Percentiles rank a stretch among this genome's conserved stretches.
Conservation (phyloP, 2,888 invertebrate genomes). For the Sinodicranocentrus sp. region DNA sequence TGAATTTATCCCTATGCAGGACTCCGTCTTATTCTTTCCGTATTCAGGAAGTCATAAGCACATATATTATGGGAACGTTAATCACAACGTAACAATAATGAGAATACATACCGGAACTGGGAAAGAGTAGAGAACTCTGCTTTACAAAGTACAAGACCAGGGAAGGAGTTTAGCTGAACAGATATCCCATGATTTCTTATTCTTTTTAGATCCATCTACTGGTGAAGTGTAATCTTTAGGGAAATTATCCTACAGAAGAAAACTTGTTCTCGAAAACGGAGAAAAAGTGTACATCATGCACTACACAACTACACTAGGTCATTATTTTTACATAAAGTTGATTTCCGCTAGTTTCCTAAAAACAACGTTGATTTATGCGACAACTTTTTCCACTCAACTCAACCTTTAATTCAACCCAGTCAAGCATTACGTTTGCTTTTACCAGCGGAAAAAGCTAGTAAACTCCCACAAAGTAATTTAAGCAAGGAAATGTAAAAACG, state of each 20-base stretch:
- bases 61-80: constrained; percentile 24
- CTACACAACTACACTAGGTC: constrained; percentile 25
- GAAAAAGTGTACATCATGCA: constrained; percentile 8
- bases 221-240: constrained; percentile 47
- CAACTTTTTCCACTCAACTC: constrained; percentile 50
- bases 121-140: neutral
- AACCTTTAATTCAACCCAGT: constrained; percentile 13
- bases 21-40: constrained; percentile 13
- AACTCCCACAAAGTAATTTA: too few species aligned
- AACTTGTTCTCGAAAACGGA: neutral
- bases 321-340: constrained; percentile 62
- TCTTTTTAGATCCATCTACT: neutral
- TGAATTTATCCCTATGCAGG: too few species aligned
- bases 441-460: too few species aligned
- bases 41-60: constrained; percentile 56
- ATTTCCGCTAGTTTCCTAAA: constrained; percentile 44
- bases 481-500: too few species aligned
- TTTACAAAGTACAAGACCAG: too few species aligned
- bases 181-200: constrained; percentile 6
- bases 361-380: constrained; percentile 57
- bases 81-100: constrained; percentile 23
- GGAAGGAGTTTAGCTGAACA: neutral
- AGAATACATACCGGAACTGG: constrained; percentile 26
- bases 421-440: too few species aligned
- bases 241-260: constrained; percentile 45